Conservation (phyloP, 2,797 vertebrate genomes). For the Dipus sagitta region DNA sequence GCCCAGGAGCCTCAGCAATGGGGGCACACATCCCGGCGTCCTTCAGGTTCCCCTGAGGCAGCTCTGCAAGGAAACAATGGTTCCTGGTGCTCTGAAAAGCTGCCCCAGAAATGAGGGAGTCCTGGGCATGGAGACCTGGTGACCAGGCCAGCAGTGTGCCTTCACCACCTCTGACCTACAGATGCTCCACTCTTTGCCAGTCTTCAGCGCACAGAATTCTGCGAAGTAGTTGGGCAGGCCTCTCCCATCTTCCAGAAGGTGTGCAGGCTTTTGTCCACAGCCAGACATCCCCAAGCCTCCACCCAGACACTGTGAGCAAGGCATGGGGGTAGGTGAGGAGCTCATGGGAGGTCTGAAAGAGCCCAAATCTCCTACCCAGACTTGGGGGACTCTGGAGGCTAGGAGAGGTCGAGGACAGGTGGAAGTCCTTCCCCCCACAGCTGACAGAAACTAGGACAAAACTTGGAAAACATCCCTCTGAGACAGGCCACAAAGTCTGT, state of each 20-base stretch:
- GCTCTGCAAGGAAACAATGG: neutral
- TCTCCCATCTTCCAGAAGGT: neutral
- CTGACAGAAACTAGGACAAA: neutral
- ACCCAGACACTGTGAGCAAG: neutral
- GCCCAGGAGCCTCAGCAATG: neutral
- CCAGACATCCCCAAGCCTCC: neutral
- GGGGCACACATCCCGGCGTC: neutral
- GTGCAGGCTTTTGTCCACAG: neutral
- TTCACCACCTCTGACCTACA: neutral
- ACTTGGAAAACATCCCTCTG: neutral
- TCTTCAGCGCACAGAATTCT: neutral
- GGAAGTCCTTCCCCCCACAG: neutral
- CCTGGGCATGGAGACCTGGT: neutral
- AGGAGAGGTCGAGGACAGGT: neutral
- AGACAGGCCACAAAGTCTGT: neutral
- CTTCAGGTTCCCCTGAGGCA: neutral
- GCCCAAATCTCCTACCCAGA: neutral
- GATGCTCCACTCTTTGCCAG: neutral
- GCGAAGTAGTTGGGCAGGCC: neutral
- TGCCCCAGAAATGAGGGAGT: neutral
- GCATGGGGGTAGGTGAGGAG: neutral
- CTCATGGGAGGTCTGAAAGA: neutral
- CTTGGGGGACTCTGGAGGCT: neutral
- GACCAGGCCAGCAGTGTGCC: neutral
- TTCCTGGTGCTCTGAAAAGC: neutral